These are phyloP conservation scores for Erpornis zantholeuca DNA, from an alignment of 2,113 vertebrate species.

Conservation along the genomic window DNA sequence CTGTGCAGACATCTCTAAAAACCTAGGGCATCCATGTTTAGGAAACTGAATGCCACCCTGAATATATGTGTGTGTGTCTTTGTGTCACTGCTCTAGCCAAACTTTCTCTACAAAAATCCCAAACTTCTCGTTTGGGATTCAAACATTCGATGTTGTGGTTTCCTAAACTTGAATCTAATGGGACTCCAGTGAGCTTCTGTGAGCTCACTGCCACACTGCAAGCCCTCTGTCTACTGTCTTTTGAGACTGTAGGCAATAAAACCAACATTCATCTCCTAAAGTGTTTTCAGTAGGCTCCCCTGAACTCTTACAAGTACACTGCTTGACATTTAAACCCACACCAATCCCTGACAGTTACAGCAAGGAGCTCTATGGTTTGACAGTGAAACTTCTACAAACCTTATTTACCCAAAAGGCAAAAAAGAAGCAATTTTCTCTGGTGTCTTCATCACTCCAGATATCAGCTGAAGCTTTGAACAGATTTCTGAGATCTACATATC, in stretches of 20 bases:
- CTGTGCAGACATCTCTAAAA: neutral
- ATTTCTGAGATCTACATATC: neutral
- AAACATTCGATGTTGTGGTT: neutral
- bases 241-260: neutral
- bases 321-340: neutral
- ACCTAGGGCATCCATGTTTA: neutral
- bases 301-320: neutral
- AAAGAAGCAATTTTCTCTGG: neutral
- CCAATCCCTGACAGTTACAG: neutral
- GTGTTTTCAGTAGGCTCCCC: neutral
- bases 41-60: neutral
- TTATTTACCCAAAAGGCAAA: neutral
- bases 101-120: neutral
- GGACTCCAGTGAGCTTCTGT: neutral
- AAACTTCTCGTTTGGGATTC: neutral
- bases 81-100: neutral
- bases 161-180: neutral
- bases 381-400: neutral
- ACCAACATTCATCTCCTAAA: neutral
- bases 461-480: neutral
- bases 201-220: neutral
- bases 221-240: neutral
- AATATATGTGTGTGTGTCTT: neutral
- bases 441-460: neutral
- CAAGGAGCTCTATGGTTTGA: neutral